These are phyloP conservation scores for Heliconius melpomene DNA, from an alignment of 1,140 invertebrate species.

Conservation along the genomic window DNA sequence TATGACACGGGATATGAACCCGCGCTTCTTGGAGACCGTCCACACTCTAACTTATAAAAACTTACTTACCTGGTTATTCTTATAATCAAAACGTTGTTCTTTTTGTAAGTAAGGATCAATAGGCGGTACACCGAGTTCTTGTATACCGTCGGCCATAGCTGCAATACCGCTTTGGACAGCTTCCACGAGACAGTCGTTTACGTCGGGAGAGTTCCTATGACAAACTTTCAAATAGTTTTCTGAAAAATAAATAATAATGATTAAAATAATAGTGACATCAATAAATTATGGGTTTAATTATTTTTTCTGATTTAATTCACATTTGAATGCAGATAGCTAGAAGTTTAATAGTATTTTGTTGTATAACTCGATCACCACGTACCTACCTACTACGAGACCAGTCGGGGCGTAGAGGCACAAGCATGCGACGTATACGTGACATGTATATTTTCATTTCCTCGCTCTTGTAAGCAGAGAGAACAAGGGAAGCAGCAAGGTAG, in stretches of 20 bases:
- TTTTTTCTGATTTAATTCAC: background rate
- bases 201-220: slow-evolving; percentile 66
- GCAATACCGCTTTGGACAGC: slow-evolving; percentile 60
- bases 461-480: too few relatives aligned
- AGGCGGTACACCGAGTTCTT: slow-evolving; percentile 73
- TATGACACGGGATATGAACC: too few relatives aligned
- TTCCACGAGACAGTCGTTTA: slow-evolving; percentile 73
- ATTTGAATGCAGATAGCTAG: too few relatives aligned
- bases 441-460: too few relatives aligned
- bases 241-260: slow-evolving; percentile 46
- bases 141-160: slow-evolving; percentile 65
- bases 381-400: too few relatives aligned
- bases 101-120: slow-evolving; percentile 80
- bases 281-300: background rate
- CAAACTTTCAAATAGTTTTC: slow-evolving; percentile 72
- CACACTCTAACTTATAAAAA: too few relatives aligned
- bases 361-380: too few relatives aligned
- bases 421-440: too few relatives aligned
- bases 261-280: background rate
- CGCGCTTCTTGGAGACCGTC: too few relatives aligned
- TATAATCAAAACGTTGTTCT: slow-evolving; percentile 69
- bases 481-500: too few relatives aligned
- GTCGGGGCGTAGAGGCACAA: too few relatives aligned
- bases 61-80: slow-evolving; percentile 71
- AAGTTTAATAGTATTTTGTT: too few relatives aligned